These are phyloP conservation scores for Leucoraja ocellata DNA, from an alignment of 2,797 vertebrate genomes.

Conservation along the genomic window DNA sequence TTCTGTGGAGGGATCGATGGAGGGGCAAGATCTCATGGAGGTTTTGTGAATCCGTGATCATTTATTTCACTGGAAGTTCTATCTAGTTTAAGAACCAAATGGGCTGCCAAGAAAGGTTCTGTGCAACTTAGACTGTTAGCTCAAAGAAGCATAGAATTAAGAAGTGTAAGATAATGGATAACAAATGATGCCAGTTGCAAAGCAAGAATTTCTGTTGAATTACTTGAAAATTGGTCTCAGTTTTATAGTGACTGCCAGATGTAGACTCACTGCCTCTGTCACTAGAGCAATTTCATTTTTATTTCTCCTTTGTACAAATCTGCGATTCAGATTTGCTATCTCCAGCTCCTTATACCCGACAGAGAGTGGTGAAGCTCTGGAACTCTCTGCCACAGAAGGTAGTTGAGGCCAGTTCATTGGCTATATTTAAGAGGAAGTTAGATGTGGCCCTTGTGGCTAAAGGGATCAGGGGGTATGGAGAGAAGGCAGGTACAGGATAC, in stretches of 20 bases:
- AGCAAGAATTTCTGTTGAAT: background rate
- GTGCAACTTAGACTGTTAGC: background rate
- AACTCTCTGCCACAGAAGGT: too few species aligned
- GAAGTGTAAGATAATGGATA: background rate
- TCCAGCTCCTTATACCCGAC: too few species aligned
- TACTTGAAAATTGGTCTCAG: background rate
- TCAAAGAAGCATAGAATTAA: background rate
- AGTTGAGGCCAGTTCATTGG: too few species aligned
- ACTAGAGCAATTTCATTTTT: background rate
- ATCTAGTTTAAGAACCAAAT: background rate
- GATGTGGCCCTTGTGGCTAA: too few species aligned
- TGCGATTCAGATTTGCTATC: background rate
- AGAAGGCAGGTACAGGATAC: too few species aligned
- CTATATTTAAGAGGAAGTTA: too few species aligned
- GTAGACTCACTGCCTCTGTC: background rate
- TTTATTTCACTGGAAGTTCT: background rate
- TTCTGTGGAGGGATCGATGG: background rate
- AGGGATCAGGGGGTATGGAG: too few species aligned
- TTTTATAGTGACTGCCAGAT: background rate
- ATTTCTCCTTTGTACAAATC: background rate
- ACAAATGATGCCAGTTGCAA: background rate
- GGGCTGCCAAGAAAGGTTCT: too few species aligned
- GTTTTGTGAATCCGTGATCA: background rate
- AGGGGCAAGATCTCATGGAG: background rate
- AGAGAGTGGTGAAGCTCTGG: too few species aligned